These are phyloP conservation scores for Mesitornis unicolor DNA, from an alignment of 2,113 vertebrate genomes.

Conservation along the genomic window DNA sequence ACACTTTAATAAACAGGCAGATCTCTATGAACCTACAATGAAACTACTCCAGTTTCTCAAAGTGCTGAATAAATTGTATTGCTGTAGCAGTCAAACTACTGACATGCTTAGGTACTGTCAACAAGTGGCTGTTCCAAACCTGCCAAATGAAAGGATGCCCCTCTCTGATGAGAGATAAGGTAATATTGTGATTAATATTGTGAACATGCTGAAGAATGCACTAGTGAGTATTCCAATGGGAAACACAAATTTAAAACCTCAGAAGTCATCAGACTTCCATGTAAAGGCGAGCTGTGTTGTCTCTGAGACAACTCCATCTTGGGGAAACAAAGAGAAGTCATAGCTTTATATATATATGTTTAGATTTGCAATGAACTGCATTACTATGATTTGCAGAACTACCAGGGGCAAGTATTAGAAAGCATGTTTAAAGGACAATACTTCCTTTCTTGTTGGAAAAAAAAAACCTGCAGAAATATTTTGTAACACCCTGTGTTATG, in stretches of 20 bases:
- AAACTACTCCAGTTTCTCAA: background rate
- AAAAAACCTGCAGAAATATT: background rate
- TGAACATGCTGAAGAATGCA: background rate
- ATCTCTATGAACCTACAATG: background rate
- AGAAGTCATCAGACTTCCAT: background rate
- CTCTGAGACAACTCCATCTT: background rate
- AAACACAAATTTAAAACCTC: slow-evolving; percentile 3
- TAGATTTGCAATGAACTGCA: background rate
- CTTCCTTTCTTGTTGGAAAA: background rate
- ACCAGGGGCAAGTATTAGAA: background rate
- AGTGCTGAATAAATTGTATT: background rate
- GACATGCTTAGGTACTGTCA: background rate
- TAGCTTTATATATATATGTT: background rate
- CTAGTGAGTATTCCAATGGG: background rate
- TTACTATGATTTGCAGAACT: background rate
- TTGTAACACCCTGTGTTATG: background rate
- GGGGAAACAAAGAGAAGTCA: background rate
- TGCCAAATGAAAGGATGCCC: background rate
- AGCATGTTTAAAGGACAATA: background rate
- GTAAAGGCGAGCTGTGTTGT: background rate
- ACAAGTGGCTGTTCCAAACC: background rate
- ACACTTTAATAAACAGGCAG: background rate
- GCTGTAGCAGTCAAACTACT: background rate
- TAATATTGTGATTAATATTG: background rate
- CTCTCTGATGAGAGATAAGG: background rate